phyloP scores from a whole-genome alignment of 2,888 invertebrate species.

The Phanerotoma sp. region DNA sequence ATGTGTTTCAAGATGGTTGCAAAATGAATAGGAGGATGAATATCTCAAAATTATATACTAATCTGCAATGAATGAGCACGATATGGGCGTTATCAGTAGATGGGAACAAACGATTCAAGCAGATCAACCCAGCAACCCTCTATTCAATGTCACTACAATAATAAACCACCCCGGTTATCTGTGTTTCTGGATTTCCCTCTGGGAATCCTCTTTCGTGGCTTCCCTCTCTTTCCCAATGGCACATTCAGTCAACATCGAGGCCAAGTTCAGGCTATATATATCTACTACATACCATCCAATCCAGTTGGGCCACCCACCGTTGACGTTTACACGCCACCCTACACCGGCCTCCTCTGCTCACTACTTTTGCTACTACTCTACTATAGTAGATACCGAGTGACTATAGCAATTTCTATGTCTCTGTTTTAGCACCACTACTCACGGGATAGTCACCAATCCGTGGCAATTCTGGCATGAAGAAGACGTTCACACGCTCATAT shows the following conservation, averaged over 20 bases:
- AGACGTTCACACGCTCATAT: slow-evolving; percentile 16
- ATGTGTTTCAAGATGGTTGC: too few species aligned
- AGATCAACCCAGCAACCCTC: slow-evolving; percentile 45
- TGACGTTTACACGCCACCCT: slow-evolving; percentile 32
- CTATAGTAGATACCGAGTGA: slow-evolving; percentile 14
- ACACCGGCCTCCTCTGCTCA: slow-evolving; percentile 19
- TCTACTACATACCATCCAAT: slow-evolving; percentile 27
- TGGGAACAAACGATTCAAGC: slow-evolving; percentile 3
- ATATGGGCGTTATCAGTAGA: not conserved
- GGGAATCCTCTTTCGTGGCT: slow-evolving; percentile 40
- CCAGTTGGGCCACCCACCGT: slow-evolving; percentile 25
- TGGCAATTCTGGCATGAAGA: not conserved
- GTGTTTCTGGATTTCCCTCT: slow-evolving; percentile 56
- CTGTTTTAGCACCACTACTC: not conserved
- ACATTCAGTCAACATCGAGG: slow-evolving; percentile 54
- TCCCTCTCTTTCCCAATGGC: slow-evolving; percentile 23
- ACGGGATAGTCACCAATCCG: not conserved
- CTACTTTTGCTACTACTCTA: slow-evolving; percentile 14
- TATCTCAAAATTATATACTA: not conserved
- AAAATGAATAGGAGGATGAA: too few species aligned
- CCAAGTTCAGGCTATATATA: slow-evolving; percentile 55
- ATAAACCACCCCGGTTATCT: slow-evolving; percentile 54
- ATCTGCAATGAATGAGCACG: not conserved
- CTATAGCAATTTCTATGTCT: slow-evolving; percentile 31
- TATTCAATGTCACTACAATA: slow-evolving; percentile 53